Base-by-base conservation (phyloP, 2,113 vertebrate genomes). In the Caloenas nicobarica region DNA sequence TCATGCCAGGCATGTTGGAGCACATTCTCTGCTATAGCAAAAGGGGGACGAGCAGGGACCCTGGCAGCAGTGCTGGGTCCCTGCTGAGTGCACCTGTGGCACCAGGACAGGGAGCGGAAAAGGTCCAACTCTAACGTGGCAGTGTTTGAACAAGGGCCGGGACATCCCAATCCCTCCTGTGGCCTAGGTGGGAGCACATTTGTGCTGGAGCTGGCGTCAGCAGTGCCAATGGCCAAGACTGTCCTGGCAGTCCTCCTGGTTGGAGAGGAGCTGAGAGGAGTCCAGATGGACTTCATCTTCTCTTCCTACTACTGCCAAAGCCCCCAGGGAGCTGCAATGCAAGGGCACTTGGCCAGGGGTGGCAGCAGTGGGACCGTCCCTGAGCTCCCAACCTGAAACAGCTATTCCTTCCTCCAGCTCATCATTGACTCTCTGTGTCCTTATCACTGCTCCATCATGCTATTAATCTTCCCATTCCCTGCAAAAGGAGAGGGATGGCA, bases 61-160 rank as follows among this genome's bases (percentile, higher is more conserved):
- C 24, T 6, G 1, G 31, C 74, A 76, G 70, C 24, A 5, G 28
- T 1, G 1, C 61, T 12, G 74, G 34, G 13, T 72, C 23, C 61
- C 58, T 1, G 0, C 1, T 13, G 65, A 77, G 0, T 22, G 42
- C 58, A 38, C 6, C 2, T 1, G 0, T 3, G 1, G 61, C 71
- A 40, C 7, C 14, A 1, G 25, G 51, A 50, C 0, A 0, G 38
- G 51, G 15, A 46, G n/a, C 1, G 0, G 38, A 31, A 78, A 74
- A 33, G 42, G 51, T 16, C 73, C 10, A 0, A 25, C 64, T 53
- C 40, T n/a, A 29, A 21, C 17, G 2, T 0, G 0, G 57, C 66
- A 40, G 19, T 3, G 1, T 38, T 5, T 14, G 31, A 64, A n/a
- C 8, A n/a, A 17, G 13, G 19, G 0, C 13, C 36, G 16, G 54